These are phyloP conservation scores for Plemyria rubiginata DNA, from an alignment of 2,888 invertebrate genomes.

Conservation along the genomic window DNA sequence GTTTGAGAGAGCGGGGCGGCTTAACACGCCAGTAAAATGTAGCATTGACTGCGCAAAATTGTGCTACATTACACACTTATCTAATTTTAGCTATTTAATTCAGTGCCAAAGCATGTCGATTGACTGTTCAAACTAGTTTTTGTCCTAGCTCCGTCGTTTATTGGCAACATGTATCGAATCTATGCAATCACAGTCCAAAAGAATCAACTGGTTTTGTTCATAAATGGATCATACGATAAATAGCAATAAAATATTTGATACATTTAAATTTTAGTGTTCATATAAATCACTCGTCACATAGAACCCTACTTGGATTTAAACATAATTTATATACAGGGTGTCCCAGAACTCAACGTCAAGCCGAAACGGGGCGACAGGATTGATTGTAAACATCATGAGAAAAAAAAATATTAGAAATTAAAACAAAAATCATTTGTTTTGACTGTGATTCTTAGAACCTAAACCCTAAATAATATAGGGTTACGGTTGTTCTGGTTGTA, in stretches of 20 bases:
- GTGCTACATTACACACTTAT: conserved; percentile 53
- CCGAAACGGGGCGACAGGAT: no score
- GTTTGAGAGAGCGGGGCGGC: conserved; percentile 55
- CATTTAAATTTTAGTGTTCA: conserved; percentile 50
- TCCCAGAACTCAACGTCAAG: no score
- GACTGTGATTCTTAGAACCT: no score
- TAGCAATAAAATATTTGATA: conserved; percentile 41
- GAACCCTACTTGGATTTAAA: conserved; percentile 59
- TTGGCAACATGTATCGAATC: conserved; percentile 34
- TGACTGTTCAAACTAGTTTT: conserved; percentile 39
- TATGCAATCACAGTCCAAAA: conserved; percentile 31
- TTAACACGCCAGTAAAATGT: conserved; percentile 55
- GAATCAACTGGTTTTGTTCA: conserved; percentile 36
- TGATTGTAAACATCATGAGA: no score
- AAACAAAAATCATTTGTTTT: no score
- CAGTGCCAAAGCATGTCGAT: conserved; percentile 64
- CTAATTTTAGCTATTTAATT: conserved; percentile 62
- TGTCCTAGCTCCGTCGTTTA: conserved; percentile 37
- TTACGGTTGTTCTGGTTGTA: no score
- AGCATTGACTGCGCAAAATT: conserved; percentile 58
- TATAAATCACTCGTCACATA: conserved; percentile 62
- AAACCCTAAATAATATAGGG: no score
- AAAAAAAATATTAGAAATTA: conserved; percentile 4
- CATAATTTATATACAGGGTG: no score
- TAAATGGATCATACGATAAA: conserved; percentile 43